Base-by-base conservation (phyloP, 2,888 invertebrate species). In the Plutella xylostella region DNA sequence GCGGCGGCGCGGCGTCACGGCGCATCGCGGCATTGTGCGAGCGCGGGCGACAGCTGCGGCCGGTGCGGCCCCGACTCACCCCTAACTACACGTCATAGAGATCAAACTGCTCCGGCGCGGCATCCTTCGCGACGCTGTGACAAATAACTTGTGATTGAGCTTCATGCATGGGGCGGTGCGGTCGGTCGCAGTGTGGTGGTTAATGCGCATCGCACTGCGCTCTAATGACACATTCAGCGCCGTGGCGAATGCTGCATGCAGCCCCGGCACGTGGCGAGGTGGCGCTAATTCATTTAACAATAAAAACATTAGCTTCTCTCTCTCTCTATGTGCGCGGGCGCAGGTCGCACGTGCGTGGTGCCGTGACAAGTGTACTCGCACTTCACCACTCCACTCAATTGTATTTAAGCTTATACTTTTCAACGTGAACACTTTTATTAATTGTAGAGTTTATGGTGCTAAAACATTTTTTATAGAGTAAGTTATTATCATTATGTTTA, bases 131-230 rank as follows among this genome's bases (percentile, higher is more conserved):
- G n/a, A n/a, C n/a, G n/a, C n/a, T n/a, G n/a, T n/a, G n/a, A n/a
- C n/a, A n/a, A n/a, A n/a, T n/a, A n/a, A n/a, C n/a, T n/a, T n/a
- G n/a, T n/a, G n/a, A n/a, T n/a, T n/a, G n/a, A n/a, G n/a, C n/a
- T n/a, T 30, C 30, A 9, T 3, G 30, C n/a, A 12, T 30, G n/a
- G 12, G 30, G 30, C 14, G 9, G 11, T 30, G 14, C n/a, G 33
- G 14, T 34, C 15, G 15, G 33, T 50, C 50, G 54, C 45, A 48
- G 41, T 42, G 43, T 25, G 25, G 25, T 25, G 25, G 25, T 51
- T 65, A 69, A 69, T 68, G 52, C 53, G 61, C 58, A 55, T 61
- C 49, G 61, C 56, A 66, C 67, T 42, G 62, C 53, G 54, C 41
- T 54, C 55, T 68, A 68, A 71, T 66, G 67, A 65, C 56, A 51